Conservation (phyloP, 1,140 invertebrate species). For the Apis florea region DNA sequence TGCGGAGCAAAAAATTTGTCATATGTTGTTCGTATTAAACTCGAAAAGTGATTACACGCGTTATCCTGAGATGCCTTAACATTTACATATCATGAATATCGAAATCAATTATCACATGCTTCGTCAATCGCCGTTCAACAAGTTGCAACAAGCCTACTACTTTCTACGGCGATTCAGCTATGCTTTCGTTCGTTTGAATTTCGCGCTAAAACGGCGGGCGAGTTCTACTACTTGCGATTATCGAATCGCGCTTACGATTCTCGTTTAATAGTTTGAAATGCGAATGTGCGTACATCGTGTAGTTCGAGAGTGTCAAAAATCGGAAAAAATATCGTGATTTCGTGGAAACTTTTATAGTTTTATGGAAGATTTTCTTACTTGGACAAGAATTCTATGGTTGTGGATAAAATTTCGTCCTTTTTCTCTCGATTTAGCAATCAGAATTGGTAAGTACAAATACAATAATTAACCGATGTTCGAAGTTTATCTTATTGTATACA, state of each 20-base stretch:
- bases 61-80: conserved; percentile 42
- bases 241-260: neutral
- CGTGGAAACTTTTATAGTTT: neutral
- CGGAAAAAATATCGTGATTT: neutral
- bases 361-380: neutral
- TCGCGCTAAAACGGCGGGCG: neutral
- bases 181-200: conserved; percentile 1
- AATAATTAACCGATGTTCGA: neutral
- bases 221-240: neutral
- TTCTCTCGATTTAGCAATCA: neutral
- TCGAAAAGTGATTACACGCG: conserved; percentile 13
- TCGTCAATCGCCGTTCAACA: conserved; percentile 34
- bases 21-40: neutral
- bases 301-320: neutral
- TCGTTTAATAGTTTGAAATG: neutral
- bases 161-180: neutral
- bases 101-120: conserved; percentile 35
- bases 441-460: neutral
- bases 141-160: conserved; percentile 25
- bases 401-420: neutral
- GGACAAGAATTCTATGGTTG: neutral
- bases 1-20: conserved; percentile 4
- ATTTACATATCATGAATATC: conserved; percentile 27
- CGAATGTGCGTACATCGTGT: neutral
- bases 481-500: neutral